phyloP scores from a whole-genome alignment of 2,888 invertebrate genomes.

The Chrysina gloriosa region DNA sequence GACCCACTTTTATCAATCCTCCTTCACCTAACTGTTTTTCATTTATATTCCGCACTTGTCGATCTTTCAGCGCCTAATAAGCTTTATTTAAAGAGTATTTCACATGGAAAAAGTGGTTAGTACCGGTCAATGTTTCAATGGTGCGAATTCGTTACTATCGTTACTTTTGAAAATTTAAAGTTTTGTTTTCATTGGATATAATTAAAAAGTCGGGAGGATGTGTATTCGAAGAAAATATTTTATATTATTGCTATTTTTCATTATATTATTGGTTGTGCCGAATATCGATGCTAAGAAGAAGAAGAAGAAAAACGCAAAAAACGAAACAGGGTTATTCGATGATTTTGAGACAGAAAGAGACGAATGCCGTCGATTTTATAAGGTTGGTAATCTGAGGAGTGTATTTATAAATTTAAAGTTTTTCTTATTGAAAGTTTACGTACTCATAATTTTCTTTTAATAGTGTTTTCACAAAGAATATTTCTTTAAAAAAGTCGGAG shows the following conservation, averaged over 20 bases:
- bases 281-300: constrained; percentile 40
- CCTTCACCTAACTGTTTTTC: constrained; percentile 18
- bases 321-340: constrained; percentile 38
- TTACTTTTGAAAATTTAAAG: too few relatives aligned
- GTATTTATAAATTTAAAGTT: too few relatives aligned
- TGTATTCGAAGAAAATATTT: background rate
- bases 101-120: background rate
- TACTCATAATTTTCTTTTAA: too few relatives aligned
- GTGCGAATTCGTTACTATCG: too few relatives aligned
- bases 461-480: too few relatives aligned
- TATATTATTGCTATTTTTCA: constrained; percentile 23
- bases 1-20: constrained; percentile 11
- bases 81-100: constrained; percentile 30
- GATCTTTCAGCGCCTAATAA: background rate
- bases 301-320: constrained; percentile 40
- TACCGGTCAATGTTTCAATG: background rate
- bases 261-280: constrained; percentile 33
- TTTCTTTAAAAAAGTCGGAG: too few relatives aligned
- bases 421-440: too few relatives aligned
- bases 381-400: constrained; percentile 46
- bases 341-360: constrained; percentile 51
- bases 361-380: constrained; percentile 53
- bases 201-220: background rate
- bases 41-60: constrained; percentile 19
- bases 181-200: background rate